Evolutionary conservation across 2,888 invertebrate species (phyloP).

Genomic region (Rhaphigaster nebulosa): DNA sequence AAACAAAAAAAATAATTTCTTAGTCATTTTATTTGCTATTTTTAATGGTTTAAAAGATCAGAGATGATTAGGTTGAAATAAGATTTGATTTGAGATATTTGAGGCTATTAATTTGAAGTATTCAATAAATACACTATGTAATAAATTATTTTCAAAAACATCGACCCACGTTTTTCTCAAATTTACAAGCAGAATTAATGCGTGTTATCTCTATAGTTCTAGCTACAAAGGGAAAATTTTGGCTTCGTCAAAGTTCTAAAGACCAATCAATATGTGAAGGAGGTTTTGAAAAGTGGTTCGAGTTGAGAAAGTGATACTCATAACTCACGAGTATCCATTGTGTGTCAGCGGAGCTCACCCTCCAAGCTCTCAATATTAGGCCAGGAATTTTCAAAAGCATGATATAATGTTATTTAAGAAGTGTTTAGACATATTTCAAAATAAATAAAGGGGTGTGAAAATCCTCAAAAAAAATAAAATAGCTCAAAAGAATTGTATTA

Average conservation of each 20-base stretch:
- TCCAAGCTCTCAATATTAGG: background rate
- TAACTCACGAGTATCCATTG: background rate
- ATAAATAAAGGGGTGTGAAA: background rate
- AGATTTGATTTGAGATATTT: no score
- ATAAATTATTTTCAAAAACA: no score
- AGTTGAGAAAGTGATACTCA: background rate
- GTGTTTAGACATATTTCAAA: background rate
- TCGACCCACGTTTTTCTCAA: no score
- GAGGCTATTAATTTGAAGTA: no score
- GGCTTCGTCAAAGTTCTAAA: background rate
- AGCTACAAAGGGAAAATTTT: background rate
- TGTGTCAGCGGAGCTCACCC: background rate
- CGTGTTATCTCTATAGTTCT: background rate
- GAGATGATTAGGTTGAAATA: no score
- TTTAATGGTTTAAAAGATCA: no score
- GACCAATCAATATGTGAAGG: slow-evolving; percentile 18
- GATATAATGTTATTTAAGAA: background rate
- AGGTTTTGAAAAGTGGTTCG: background rate
- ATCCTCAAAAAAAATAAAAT: background rate
- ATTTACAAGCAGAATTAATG: background rate
- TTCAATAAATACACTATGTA: no score
- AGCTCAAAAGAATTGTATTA: no score
- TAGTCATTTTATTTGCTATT: no score
- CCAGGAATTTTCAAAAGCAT: background rate
- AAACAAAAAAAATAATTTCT: no score